Evolutionary conservation across 2,888 invertebrate species (phyloP), one percentile per base, ranked within the genome.

Genomic region (Synanthedon andrenaeformis): DNA sequence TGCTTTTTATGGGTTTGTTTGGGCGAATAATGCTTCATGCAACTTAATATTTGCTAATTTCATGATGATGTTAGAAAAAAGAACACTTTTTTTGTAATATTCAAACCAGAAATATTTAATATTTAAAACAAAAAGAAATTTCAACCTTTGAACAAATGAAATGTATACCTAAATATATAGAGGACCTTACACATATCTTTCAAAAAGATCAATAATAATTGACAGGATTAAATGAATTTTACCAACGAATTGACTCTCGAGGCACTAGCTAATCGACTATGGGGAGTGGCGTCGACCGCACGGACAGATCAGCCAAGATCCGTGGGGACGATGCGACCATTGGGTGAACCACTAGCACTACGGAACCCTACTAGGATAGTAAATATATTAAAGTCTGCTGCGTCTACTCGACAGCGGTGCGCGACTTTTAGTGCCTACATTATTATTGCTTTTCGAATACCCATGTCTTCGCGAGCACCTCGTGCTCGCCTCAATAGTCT

Each of bases 371-470:
- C 72, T 58, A 68, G 70, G 61, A 59, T 57, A 56, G 45, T 23
- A 51, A 52, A 28, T 41, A 49, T 54, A 52, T 8, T 48, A 49
- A 72, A 75, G 76, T 74, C 74, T 71, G 79, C 83, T 74, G 82
- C 71, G 76, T 76, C 78, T 67, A 67, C 56, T 61, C 63, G 79
- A 82, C 84, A 74, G 73, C 82, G 78, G 76, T 81, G 83, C 82
- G 82, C 78, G 79, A 82, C 82, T 78, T 74, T 72, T 69, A 72
- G 67, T 74, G 70, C 73, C 88, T 88, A 87, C 82, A 69, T 80
- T 87, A 84, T 88, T 88, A 88, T 88, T 88, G 88, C 88, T 88
- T 88, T 81, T 87, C 83, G 88, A 85, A 88, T 88, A 88, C 88
- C 88, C 87, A 84, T 80, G 78, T 77, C 81, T 75, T 70, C 69